A percentile compares a stretch with the other conserved stretches of the same genome.
These are phyloP conservation scores for Muricea muricata DNA, from an alignment of 92 coral and sea anemone genomes.

Conservation along the genomic window DNA sequence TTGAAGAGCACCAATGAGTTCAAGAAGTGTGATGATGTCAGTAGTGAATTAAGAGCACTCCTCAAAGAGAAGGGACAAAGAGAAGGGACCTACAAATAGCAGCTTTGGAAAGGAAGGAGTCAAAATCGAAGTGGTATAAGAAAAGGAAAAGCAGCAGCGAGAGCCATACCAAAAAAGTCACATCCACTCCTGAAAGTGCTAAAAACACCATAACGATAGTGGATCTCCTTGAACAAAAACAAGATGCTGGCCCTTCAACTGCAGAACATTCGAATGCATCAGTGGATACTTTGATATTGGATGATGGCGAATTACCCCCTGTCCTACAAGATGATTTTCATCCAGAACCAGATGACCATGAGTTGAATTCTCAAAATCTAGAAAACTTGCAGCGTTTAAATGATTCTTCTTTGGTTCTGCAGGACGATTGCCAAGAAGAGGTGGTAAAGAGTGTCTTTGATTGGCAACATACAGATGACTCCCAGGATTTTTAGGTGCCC, in stretches of 20 bases:
- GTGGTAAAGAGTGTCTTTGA: background rate
- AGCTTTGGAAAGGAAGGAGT: conserved; percentile 39
- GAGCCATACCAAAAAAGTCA: conserved; percentile 6
- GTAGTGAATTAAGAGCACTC: conserved; percentile 36
- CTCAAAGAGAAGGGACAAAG: conserved; percentile 44
- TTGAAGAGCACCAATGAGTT: background rate
- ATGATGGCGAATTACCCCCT: background rate
- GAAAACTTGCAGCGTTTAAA: too few relatives aligned
- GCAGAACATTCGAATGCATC: background rate
- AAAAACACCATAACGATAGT: background rate
- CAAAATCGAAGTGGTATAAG: conserved; percentile 50
- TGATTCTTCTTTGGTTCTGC: too few relatives aligned
- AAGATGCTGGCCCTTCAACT: background rate
- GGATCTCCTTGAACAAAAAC: background rate
- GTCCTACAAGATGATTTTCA: too few relatives aligned
- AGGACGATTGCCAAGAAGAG: background rate
- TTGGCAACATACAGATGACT: background rate
- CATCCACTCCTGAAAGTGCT: background rate
- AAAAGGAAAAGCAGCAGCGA: conserved; percentile 1
- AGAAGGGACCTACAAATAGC: too few relatives aligned
- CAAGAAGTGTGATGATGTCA: conserved; percentile 34
- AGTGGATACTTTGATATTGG: background rate
- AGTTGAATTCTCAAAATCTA: background rate
- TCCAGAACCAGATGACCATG: too few relatives aligned
- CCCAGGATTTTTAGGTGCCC: background rate